Evolutionary conservation across 37 sponge, comb jelly and placozoan species (phyloP), one percentile per base, ranked within the genome.

Genomic region (Axinella damicornis): DNA sequence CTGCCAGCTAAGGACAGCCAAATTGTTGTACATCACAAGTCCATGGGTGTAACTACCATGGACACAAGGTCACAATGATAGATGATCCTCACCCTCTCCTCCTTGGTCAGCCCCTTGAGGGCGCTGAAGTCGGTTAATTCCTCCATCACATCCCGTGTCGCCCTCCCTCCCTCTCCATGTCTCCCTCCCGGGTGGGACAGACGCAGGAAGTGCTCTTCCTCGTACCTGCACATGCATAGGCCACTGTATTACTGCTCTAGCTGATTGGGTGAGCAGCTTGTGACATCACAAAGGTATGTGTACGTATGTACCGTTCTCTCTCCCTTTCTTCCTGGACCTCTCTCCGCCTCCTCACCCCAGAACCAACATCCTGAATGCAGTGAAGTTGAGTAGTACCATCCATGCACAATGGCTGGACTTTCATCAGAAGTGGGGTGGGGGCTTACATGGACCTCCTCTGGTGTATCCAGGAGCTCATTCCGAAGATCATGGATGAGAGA

Each of bases 171-270:
- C 28, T 83, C 78, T 13, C 5, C 34, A 17, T 73, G 73, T 21
- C 65, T 71, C 14, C 40, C n/a, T 34, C 69, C 78, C 67, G 61
- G 79, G 53, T 69, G 85, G 0, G 73, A 40, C 34, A 95, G 65
- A 69, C 96, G 53, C 65, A 92, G 25, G 69, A 95, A 88, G 65
- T 89, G 59, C 5, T 92, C 93, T 64, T 95, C 96, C 57, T 95
- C 96, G 87, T 76, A 95, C 36, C 91, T 94, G 46, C 14, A 67
- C 14, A 5, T n/a, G n/a, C n/a, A 31, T 9, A 46, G 9, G 46
- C n/a, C n/a, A n/a, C n/a, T n/a, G n/a, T n/a, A n/a, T n/a, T n/a
- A n/a, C n/a, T n/a, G n/a, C n/a, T n/a, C n/a, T n/a, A n/a, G n/a
- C n/a, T n/a, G n/a, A n/a, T n/a, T n/a, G n/a, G n/a, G n/a, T n/a